These are phyloP conservation scores for Sebastes alutus DNA, from an alignment of 2,797 vertebrate species.

Conservation along the genomic window DNA sequence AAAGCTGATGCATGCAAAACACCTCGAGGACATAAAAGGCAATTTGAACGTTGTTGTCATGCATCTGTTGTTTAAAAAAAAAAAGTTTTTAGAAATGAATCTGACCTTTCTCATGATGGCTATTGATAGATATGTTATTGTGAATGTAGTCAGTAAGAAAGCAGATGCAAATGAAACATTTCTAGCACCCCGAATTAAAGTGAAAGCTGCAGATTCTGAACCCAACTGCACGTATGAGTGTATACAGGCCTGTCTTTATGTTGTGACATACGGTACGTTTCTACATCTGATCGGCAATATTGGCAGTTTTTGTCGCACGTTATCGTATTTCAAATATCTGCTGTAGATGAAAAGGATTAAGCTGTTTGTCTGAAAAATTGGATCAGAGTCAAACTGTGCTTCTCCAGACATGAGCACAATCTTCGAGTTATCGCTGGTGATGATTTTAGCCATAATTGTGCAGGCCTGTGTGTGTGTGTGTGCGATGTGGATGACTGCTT, in stretches of 20 bases:
- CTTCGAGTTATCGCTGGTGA: constrained; percentile 5
- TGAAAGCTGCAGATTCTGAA: neutral
- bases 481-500: constrained; percentile 35
- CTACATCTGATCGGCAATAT: neutral
- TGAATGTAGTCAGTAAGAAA: neutral
- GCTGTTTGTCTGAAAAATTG: constrained; percentile 21
- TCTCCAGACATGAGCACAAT: constrained; percentile 13
- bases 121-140: neutral
- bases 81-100: no score
- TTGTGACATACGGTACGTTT: neutral
- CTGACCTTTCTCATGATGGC: neutral
- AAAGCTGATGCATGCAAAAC: neutral
- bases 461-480: neutral
- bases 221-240: neutral
- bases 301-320: neutral
- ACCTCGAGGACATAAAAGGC: neutral
- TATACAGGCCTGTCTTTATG: neutral
- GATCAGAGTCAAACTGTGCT: constrained; percentile 19
- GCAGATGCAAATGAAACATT: neutral
- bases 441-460: constrained; percentile 25
- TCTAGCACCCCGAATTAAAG: neutral
- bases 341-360: neutral
- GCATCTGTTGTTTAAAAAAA: neutral
- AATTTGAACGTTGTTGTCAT: neutral
- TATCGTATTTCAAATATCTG: neutral